Evolutionary conservation across 2,797 vertebrate genomes (phyloP), one percentile per base, ranked within the genome.

Genomic region (Setipinna tenuifilis): DNA sequence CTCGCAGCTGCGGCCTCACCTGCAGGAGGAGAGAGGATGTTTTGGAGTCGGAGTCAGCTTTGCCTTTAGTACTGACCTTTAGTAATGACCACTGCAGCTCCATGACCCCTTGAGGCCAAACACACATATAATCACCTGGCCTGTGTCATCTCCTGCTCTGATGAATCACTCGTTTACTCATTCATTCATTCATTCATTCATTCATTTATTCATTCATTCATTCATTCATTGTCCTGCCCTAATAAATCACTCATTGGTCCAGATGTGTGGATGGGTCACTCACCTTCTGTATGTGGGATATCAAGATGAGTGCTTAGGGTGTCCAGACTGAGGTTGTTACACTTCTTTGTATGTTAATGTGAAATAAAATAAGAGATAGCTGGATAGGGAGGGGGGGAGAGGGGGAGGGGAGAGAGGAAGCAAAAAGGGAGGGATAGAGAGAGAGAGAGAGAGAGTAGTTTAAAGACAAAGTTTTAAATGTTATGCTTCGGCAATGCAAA

Each of bases 91-190:
- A 65, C 6, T 65, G 23, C 23, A 68, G 25, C 11, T 41, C 35
- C 35, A 41, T 41, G 17, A 28, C 23, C n/a, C 25, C 23, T 16
- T 12, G 10, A 16, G 25, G 62, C 62, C 62, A 28, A 68, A 31
- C 82, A 87, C 46, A 80, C 83, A 54, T 81, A 83, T 41, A 41
- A 41, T 41, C 35, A 84, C 62, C 85, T 89, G 35, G 68, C 81
- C 58, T 54, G 17, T 23, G n/a, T 68, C 83, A 23, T 23, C 35
- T 41, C 35, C 35, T 41, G 35, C 7, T 54, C 2, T 54, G 14
- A 54, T 54, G 50, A 9, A 54, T 54, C 14, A 54, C 10, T 48
- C 46, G 10, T 48, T 48, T 10, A 48, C 10, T 48, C 46, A 48
- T 48, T 48, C 46, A 48, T 48, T 48, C 46, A 48, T 48, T 48